These are phyloP conservation scores for Electrona antarctica DNA, from an alignment of 2,113 vertebrate species.

Conservation along the genomic window DNA sequence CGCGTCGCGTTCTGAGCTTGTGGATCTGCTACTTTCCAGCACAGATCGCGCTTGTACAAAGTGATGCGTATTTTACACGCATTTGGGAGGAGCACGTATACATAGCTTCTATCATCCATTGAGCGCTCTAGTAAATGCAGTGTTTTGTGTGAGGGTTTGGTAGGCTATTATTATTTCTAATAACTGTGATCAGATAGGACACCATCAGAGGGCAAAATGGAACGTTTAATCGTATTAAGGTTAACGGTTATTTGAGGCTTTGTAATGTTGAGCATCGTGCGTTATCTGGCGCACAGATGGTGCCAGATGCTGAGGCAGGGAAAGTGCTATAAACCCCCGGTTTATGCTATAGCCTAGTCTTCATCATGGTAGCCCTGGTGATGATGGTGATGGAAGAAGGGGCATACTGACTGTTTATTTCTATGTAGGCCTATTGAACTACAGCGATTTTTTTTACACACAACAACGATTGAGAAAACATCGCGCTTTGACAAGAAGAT, in stretches of 20 bases:
- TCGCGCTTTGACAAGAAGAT: constrained; percentile 16
- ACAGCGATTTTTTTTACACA: background rate
- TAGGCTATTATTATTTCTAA: too few relatives aligned
- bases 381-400: background rate
- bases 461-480: too few relatives aligned
- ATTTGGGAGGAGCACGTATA: constrained; percentile 29
- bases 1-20: too few relatives aligned
- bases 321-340: background rate
- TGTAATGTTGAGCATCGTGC: background rate
- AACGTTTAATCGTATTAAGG: background rate
- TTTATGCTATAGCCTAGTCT: background rate
- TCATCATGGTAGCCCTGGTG: constrained; percentile 9
- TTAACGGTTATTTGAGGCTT: background rate
- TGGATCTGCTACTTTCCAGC: too few relatives aligned
- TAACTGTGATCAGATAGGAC: constrained; percentile 7
- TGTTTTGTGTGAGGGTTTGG: too few relatives aligned
- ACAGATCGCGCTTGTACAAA: too few relatives aligned
- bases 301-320: constrained; percentile 24
- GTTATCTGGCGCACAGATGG: constrained; percentile 50
- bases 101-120: background rate
- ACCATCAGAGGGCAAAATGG: background rate
- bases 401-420: background rate
- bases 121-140: background rate
- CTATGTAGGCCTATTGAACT: background rate
- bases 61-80: constrained; percentile 7